Base-by-base conservation (phyloP, 2,113 vertebrate genomes). In the Corynorhinus townsendii region DNA sequence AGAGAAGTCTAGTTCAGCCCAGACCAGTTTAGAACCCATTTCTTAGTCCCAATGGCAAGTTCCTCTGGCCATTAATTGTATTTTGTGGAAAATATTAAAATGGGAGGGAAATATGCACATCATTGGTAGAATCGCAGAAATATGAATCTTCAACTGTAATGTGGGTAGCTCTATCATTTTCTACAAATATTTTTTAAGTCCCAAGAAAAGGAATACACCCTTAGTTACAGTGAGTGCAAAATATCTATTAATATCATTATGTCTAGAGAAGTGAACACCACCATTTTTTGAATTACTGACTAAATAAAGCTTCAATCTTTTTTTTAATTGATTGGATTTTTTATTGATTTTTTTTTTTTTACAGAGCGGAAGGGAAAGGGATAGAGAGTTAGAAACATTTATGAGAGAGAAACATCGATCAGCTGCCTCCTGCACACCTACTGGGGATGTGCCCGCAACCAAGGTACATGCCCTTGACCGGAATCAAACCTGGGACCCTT, bases 51-150 rank as follows among this genome's bases (percentile, higher is more conserved):
- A 11, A 4, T 11, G 40, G 9, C 45, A 92, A 69, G 4, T 72
- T 71, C 69, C 77, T 77, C 40, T 89, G 52, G 71, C 22, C 24
- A 33, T 22, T 54, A 56, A 35, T 11, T 86, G 2, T 43, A 72
- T 79, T 96, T 86, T 93, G 45, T 69, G 17, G 30, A 38, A 77
- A 83, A 79, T 68, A 68, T 45, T 94, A 75, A 86, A 95, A 82
- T n/a, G 4, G 7, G 19, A 92, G 26, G 72, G 26, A 84, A 72
- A 93, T 47, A 28, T 12, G 7, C 2, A 4, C 66, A 33, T 77
- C 71, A 76, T 30, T 72, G 26, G 15, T 40, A 66, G 43, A 79
- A 83, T 73, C 26, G 26, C n/a, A 75, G 73, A 89, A 71, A 90
- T 33, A 71, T 14, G 14, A 77, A 38, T 20, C 59, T 80, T 59